phyloP scores from a whole-genome alignment of 2,113 vertebrate genomes.

The Xyliphius kryptos region DNA sequence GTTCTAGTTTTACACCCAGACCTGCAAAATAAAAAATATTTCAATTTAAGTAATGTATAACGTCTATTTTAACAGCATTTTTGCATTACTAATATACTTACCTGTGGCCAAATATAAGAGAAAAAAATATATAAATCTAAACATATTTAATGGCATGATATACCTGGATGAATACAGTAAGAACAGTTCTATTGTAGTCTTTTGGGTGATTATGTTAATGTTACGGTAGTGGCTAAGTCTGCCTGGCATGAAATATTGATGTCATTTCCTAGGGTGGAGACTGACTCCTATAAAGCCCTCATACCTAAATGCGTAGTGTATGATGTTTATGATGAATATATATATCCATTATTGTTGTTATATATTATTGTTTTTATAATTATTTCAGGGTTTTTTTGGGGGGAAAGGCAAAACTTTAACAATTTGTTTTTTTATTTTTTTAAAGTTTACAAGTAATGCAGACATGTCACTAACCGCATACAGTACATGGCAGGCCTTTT shows the following conservation, averaged over 20 bases:
- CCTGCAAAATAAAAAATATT: no score
- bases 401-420: no score
- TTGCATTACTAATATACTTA: constrained; percentile 1
- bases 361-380: no score
- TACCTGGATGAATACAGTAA: neutral
- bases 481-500: no score
- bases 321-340: no score
- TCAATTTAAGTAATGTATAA: neutral
- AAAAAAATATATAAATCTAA: neutral
- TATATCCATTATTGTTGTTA: no score
- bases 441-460: no score
- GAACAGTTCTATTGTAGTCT: neutral
- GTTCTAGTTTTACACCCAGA: constrained; percentile 4
- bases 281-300: neutral
- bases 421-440: no score
- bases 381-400: no score
- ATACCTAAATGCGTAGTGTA: neutral
- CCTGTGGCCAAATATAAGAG: constrained; percentile 8
- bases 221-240: neutral
- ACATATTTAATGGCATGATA: constrained; percentile 9
- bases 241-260: constrained; percentile 3
- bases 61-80: no score
- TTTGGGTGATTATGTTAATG: neutral
- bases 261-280: constrained; percentile 22
- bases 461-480: no score